Percentiles rank a stretch among this genome's conserved stretches.
Evolutionary conservation across 2,888 invertebrate species (phyloP).

Genomic region (Polylopha cassiicola): DNA sequence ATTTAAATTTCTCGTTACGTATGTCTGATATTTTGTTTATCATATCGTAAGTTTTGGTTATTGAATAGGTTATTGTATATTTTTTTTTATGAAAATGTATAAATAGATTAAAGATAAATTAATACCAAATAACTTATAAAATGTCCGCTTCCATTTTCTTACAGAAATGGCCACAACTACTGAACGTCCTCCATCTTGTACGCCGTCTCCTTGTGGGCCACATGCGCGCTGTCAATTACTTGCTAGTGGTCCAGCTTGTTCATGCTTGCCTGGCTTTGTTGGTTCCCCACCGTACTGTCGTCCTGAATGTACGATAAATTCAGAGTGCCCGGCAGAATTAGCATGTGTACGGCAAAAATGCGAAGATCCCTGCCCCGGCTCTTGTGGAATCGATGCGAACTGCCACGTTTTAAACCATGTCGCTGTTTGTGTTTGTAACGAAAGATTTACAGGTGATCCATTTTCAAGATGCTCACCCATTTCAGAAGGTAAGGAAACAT

Average conservation of each 20-base stretch:
- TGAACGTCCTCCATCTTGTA: slow-evolving; percentile 84
- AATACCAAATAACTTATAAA: background rate
- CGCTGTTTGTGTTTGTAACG: slow-evolving; percentile 87
- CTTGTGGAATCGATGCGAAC: slow-evolving; percentile 87
- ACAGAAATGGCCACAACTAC: slow-evolving; percentile 66
- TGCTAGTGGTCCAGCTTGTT: slow-evolving; percentile 85
- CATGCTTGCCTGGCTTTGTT: slow-evolving; percentile 85
- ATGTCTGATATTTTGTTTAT: background rate
- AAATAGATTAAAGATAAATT: background rate
- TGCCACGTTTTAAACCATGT: slow-evolving; percentile 88
- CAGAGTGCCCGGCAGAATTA: slow-evolving; percentile 86
- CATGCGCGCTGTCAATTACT: slow-evolving; percentile 88
- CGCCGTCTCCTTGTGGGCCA: slow-evolving; percentile 90
- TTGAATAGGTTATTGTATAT: background rate
- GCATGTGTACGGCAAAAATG: slow-evolving; percentile 89
- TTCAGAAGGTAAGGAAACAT: slow-evolving; percentile 63
- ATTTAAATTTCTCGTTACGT: slow-evolving; percentile 11
- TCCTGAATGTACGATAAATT: slow-evolving; percentile 87
- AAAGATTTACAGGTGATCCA: slow-evolving; percentile 88
- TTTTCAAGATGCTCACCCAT: slow-evolving; percentile 83
- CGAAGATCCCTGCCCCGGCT: slow-evolving; percentile 88
- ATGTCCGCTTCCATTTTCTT: slow-evolving; percentile 24
- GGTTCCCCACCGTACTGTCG: slow-evolving; percentile 88
- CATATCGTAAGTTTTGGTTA: background rate
- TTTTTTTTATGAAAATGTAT: background rate